Percentiles rank a stretch among this genome's conserved stretches.
phyloP scores from a whole-genome alignment of 2,113 vertebrate genomes.

The Lycaon pictus region DNA sequence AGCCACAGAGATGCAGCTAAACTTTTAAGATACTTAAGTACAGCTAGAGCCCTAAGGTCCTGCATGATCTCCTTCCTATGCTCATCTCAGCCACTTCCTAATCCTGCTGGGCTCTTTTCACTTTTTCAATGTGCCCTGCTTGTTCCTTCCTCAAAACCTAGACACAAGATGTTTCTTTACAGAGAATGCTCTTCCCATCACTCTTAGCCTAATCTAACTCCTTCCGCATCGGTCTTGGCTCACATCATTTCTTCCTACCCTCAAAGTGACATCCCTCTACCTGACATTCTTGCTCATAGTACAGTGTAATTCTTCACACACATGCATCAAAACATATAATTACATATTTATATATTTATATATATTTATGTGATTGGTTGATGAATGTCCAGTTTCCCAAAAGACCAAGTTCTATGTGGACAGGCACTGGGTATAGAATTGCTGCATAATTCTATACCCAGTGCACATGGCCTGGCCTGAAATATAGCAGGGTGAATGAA shows the following conservation, averaged over 20 bases:
- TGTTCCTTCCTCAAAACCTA: not conserved
- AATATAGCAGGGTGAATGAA: not conserved
- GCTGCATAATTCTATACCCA: not conserved
- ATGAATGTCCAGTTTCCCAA: slow-evolving; percentile 6
- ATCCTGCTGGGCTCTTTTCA: not conserved
- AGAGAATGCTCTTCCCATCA: not conserved
- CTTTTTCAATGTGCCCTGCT: not conserved
- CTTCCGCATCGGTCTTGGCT: not conserved
- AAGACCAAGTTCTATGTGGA: not conserved
- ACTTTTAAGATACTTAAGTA: not conserved
- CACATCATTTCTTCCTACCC: not conserved
- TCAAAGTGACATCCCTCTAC: not conserved
- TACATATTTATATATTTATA: not conserved
- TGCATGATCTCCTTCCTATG: not conserved
- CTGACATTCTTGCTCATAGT: not conserved
- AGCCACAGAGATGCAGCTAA: not conserved
- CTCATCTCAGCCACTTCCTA: not conserved
- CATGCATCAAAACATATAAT: not conserved
- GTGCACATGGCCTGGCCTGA: not conserved
- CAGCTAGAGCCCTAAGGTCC: not conserved
- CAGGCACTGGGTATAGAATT: not conserved
- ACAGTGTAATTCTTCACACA: slow-evolving; percentile 14
- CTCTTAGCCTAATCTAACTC: not conserved
- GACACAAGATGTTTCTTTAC: not conserved
- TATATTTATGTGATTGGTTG: not conserved